Evolutionary conservation across 2,113 vertebrate species (phyloP).

Genomic region (Chloropsis hardwickii): DNA sequence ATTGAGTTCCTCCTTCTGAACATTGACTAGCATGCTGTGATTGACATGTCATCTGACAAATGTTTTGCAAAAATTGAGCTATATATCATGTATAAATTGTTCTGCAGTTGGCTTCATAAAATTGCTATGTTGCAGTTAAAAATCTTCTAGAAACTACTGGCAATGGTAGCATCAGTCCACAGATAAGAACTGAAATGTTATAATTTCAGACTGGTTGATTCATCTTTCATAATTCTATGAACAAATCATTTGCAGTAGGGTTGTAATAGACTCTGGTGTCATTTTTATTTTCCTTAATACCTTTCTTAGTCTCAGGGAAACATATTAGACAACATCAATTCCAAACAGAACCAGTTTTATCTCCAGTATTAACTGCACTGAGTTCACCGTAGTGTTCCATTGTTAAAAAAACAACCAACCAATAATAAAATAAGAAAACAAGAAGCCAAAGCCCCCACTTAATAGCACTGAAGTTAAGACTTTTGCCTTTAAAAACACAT

Average conservation of each 20-base stretch:
- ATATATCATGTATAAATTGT: neutral
- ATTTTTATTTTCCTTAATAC: neutral
- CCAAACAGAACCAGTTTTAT: neutral
- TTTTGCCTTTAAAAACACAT: neutral
- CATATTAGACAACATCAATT: neutral
- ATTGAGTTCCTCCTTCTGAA: neutral
- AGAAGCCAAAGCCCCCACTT: neutral
- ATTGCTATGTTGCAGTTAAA: neutral
- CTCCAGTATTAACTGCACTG: neutral
- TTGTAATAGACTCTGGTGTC: neutral
- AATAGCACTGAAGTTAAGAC: neutral
- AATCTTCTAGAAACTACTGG: neutral
- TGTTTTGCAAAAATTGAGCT: slow-evolving; percentile 9
- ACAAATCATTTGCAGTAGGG: neutral
- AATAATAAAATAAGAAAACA: neutral
- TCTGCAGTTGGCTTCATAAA: neutral
- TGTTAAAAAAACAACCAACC: neutral
- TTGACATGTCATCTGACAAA: neutral
- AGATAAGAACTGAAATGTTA: neutral
- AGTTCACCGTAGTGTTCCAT: neutral
- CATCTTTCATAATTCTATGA: neutral
- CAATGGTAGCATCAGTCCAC: neutral
- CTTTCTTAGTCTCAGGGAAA: neutral
- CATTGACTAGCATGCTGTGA: neutral
- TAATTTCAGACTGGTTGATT: neutral